Percentiles rank a stretch among this genome's conserved stretches.
These are phyloP conservation scores for Smittia sp. DNA, from an alignment of 2,888 invertebrate genomes.

Conservation along the genomic window DNA sequence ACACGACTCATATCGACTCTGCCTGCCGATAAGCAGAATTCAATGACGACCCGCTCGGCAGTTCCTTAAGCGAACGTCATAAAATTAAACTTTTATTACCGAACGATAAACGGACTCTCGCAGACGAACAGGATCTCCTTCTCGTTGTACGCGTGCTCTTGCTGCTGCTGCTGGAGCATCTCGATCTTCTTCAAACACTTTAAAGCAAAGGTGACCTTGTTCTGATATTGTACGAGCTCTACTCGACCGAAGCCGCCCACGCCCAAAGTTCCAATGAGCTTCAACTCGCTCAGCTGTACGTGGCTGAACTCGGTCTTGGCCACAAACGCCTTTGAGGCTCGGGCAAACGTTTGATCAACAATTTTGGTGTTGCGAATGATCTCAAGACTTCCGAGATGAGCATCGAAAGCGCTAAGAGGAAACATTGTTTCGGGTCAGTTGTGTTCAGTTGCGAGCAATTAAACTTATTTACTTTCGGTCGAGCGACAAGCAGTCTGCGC, in stretches of 20 bases:
- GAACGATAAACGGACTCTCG: conserved; percentile 75
- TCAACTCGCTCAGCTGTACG: conserved; percentile 73
- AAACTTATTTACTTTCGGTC: conserved; percentile 65
- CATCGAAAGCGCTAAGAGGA: conserved; percentile 67
- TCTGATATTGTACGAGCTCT: conserved; percentile 67
- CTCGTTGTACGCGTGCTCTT: conserved; percentile 85
- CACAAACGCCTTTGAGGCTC: not conserved
- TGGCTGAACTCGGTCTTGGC: conserved; percentile 59
- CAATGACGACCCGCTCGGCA: not conserved
- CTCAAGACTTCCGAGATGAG: conserved; percentile 77
- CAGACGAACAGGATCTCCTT: conserved; percentile 79
- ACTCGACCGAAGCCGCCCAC: conserved; percentile 92
- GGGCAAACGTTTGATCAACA: conserved; percentile 6
- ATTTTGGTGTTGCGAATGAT: conserved; percentile 54
- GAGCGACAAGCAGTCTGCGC: conserved; percentile 82
- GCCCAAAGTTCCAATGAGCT: conserved; percentile 80
- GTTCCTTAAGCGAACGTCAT: not conserved
- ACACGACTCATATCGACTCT: not conserved
- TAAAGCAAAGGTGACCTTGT: conserved; percentile 67
- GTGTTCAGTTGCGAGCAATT: not conserved
- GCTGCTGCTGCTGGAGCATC: conserved; percentile 83
- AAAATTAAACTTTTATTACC: conserved; percentile 54
- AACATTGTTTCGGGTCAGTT: conserved; percentile 13
- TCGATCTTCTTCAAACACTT: conserved; percentile 88
- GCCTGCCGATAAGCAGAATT: not conserved